These are phyloP conservation scores for Bovichtus variegatus DNA, from an alignment of 2,797 vertebrate species.

Conservation along the genomic window DNA sequence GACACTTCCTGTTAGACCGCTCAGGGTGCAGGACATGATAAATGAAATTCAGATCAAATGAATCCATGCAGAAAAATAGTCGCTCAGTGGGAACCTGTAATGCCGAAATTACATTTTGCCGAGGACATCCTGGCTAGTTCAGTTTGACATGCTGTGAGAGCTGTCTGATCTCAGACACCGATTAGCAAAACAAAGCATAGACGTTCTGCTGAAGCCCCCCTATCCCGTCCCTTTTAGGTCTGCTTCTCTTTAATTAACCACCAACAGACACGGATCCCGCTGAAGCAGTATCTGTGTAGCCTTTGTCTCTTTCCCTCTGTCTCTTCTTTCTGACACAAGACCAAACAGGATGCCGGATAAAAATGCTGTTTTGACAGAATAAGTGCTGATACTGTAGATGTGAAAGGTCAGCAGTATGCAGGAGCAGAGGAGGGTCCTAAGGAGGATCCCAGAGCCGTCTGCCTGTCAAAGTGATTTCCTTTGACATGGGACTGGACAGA, in stretches of 20 bases:
- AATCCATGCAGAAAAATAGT: slow-evolving; percentile 30
- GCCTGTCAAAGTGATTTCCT: slow-evolving; percentile 47
- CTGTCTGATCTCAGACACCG: slow-evolving; percentile 19
- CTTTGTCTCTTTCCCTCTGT: slow-evolving; percentile 1
- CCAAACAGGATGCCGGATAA: slow-evolving; percentile 37
- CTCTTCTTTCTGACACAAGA: slow-evolving; percentile 27
- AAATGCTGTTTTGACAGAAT: slow-evolving; percentile 59
- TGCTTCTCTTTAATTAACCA: slow-evolving; percentile 35
- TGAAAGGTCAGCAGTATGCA: slow-evolving; percentile 55
- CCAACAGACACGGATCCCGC: background rate
- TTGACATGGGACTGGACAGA: slow-evolving; percentile 27
- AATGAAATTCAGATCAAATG: slow-evolving; percentile 36
- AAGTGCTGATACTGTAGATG: slow-evolving; percentile 59
- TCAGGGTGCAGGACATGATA: background rate
- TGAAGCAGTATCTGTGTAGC: no score
- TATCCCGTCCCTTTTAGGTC: slow-evolving; percentile 21
- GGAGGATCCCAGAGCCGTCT: slow-evolving; percentile 34
- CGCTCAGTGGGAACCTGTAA: slow-evolving; percentile 17
- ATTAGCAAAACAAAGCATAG: slow-evolving; percentile 36
- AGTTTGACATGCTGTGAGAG: slow-evolving; percentile 33
- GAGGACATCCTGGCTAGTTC: slow-evolving; percentile 21
- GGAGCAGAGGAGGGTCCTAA: slow-evolving; percentile 11
- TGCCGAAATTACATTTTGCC: background rate
- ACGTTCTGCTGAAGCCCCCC: slow-evolving; percentile 16
- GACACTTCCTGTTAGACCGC: slow-evolving; percentile 14